Conservation (phyloP, 1,140 invertebrate genomes). For the Eufriesea mexicana region DNA sequence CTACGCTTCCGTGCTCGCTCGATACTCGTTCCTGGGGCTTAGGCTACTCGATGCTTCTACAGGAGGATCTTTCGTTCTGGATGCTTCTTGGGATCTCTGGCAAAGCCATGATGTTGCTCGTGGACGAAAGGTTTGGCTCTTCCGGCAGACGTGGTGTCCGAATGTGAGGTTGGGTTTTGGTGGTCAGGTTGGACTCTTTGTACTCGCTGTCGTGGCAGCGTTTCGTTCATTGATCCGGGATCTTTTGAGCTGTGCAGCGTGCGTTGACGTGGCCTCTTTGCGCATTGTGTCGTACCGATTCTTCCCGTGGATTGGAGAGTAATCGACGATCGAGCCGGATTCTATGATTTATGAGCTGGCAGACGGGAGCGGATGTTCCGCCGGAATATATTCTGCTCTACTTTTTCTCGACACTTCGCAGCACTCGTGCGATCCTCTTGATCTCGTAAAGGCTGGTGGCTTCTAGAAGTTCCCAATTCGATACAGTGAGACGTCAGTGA, state of each 20-base stretch:
- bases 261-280: slow-evolving; percentile 37
- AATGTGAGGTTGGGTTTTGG: background rate
- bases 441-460: background rate
- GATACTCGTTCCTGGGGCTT: slow-evolving; percentile 7
- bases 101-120: no score
- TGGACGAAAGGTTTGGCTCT: no score
- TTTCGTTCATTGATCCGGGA: slow-evolving; percentile 6
- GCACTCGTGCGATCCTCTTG: background rate
- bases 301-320: background rate
- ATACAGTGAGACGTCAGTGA: no score
- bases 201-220: background rate
- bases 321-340: background rate
- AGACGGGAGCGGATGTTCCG: no score
- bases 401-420: no score
- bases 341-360: background rate
- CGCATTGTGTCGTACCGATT: background rate
- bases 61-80: background rate
- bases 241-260: background rate
- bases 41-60: background rate
- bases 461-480: background rate
- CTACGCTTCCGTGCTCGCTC: slow-evolving; percentile 5
- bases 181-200: background rate
- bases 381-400: background rate
- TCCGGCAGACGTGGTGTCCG: no score
- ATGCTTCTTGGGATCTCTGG: background rate